Conservation (phyloP, 2,888 invertebrate genomes). For the Lithosia quadra region DNA sequence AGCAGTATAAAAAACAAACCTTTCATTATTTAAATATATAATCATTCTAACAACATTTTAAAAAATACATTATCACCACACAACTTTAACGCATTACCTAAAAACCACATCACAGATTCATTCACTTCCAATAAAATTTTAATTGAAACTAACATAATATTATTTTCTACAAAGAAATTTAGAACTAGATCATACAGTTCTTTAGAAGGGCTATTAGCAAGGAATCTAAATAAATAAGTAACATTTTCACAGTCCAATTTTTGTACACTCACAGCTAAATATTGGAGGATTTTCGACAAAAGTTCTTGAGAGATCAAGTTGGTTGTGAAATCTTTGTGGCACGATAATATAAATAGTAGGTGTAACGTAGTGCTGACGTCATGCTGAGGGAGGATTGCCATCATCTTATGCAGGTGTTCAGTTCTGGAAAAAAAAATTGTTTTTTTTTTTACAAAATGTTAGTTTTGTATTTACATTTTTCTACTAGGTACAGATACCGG, state of each 20-base stretch:
- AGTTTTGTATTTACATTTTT: too few species aligned
- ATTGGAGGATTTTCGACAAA: conserved; percentile 52
- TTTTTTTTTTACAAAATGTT: neutral
- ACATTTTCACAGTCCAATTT: conserved; percentile 52
- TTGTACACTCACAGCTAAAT: conserved; percentile 48
- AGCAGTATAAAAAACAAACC: neutral
- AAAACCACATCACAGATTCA: conserved; percentile 67
- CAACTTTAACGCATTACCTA: conserved; percentile 70
- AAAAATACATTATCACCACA: conserved; percentile 57
- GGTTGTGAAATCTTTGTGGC: conserved; percentile 63
- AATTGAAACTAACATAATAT: conserved; percentile 47
- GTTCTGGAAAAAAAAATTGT: conserved; percentile 56
- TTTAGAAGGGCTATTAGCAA: conserved; percentile 65
- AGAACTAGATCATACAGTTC: conserved; percentile 52
- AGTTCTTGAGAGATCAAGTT: conserved; percentile 48
- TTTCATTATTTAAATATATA: neutral
- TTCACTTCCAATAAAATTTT: conserved; percentile 51
- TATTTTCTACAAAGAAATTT: conserved; percentile 51
- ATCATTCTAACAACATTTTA: conserved; percentile 38
- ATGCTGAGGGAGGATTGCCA: conserved; percentile 49
- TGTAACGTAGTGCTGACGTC: conserved; percentile 50
- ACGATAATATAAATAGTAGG: conserved; percentile 70
- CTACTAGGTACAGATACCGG: too few species aligned
- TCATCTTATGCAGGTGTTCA: conserved; percentile 59
- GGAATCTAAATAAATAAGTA: conserved; percentile 61